Base-by-base conservation (phyloP, 1,140 invertebrate genomes). In the Drosophila nebulosa region DNA sequence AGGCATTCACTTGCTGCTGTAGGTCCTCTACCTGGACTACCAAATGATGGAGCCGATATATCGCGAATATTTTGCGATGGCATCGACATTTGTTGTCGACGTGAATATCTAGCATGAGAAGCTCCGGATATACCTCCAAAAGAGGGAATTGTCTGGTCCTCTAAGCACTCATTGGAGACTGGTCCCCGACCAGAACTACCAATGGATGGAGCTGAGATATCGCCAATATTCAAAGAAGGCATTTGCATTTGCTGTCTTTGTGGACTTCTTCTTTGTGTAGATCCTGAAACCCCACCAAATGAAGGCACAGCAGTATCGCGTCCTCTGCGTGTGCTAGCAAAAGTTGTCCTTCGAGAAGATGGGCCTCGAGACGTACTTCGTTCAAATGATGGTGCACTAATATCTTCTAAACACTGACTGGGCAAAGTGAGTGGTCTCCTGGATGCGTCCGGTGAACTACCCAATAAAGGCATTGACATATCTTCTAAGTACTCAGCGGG, bases 381-480 rank as follows among this genome's bases (percentile, higher is more conserved):
- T 10, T 7, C 55, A 18, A 56, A 71, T 2, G 69, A 61, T 0
- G 64, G 64, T 18, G 35, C 55, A 5, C 21, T 67, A 2, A 62
- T n/a, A 4, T 71, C 39, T 12, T 61, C 36, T 16, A 71, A 35
- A n/a, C 51, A 57, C 6, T 59, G 42, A 18, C 14, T 42, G 32
- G 64, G 27, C 46, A 58, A 14, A 4, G 39, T 24, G 10, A 12
- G n/a, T 55, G 30, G 52, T 7, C 10, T 27, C 7, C 39, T 14
- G 3, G 60, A 27, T 9, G 27, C 6, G 0, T 12, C 16, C 0
- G 58, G 50, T 6, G 39, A 46, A 10, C 32, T 42, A 7, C 30
- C 58, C 32, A 56, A 59, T 0, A 65, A 69, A 9, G 65, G 70
- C 66, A 64, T 73, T 0, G 53, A 14, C 42, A 35, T 35, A 14